These are phyloP conservation scores for Nautilus pompilius DNA, from an alignment of 1,140 invertebrate genomes.

Conservation along the genomic window DNA sequence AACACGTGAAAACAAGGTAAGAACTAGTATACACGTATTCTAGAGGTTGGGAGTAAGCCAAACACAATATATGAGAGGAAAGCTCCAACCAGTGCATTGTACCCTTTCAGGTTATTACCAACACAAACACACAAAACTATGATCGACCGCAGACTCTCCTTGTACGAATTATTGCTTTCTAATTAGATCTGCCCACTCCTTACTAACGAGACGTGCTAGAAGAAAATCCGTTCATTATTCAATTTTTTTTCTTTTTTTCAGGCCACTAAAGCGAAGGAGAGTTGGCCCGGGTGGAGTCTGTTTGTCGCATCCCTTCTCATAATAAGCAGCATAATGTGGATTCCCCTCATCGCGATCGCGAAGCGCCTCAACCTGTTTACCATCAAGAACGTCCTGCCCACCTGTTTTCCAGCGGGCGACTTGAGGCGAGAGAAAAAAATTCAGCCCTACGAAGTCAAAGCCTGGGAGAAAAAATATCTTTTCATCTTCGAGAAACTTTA, in stretches of 20 bases:
- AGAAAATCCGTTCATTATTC: conserved; percentile 13
- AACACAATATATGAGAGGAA: too few relatives aligned
- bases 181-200: not conserved
- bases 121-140: too few relatives aligned
- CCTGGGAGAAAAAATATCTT: conserved; percentile 17
- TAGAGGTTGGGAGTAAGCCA: too few relatives aligned
- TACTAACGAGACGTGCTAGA: too few relatives aligned
- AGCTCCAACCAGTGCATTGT: too few relatives aligned
- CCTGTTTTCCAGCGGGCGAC: conserved; percentile 30
- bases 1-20: too few relatives aligned
- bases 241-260: conserved; percentile 49
- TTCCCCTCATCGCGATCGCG: conserved; percentile 66
- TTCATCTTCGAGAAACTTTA: not conserved
- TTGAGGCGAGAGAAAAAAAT: conserved; percentile 22
- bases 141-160: too few relatives aligned
- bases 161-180: too few relatives aligned
- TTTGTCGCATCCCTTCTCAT: conserved; percentile 74
- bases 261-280: conserved; percentile 67
- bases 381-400: too few relatives aligned
- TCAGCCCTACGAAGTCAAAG: conserved; percentile 17
- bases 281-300: conserved; percentile 84
- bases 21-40: too few relatives aligned
- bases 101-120: too few relatives aligned
- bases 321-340: conserved; percentile 76
- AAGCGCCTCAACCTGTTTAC: too few relatives aligned